Base-by-base conservation (phyloP, 2,113 vertebrate species). In the Mastomys coucha region DNA sequence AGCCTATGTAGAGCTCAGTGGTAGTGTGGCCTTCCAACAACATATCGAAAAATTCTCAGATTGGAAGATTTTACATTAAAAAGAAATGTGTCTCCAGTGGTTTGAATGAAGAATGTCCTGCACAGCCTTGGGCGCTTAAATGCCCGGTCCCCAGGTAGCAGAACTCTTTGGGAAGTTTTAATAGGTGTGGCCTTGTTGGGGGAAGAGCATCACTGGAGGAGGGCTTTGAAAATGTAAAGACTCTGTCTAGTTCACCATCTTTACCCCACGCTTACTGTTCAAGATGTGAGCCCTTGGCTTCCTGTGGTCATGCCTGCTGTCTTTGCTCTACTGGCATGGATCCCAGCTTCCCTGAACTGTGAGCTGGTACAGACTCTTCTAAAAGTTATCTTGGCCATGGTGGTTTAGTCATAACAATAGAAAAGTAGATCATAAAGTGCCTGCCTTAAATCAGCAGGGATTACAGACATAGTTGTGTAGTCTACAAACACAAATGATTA, bases 31-130 rank as follows among this genome's bases (percentile, higher is more conserved):
- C 78, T 36, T 53, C 33, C 58, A 72, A 65, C 39, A 45, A 76
- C 93, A 80, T 36, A 10, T 10, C 22, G 58, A 88, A 39, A 65
- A 85, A 39, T 93, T 89, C 63, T 94, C 89, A 67, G 75, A 89
- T 13, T 17, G 60, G 8, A 88, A 88, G 51, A 7, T 90, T 93
- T 56, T 45, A 63, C 92, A 14, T 31, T 76, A 76, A 67, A 85
- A 82, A 95, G 12, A 16, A 81, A 77, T 65, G n/a, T 28, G 58
- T 84, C 81, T 84, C 81, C 24, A 11, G 14, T 31, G 58, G 26
- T 65, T 85, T 85, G 24, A 84, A 65, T 42, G 39, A 85, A 8
- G 58, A 65, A 85, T 11, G 81, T 11, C 26, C 14, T 39, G 14
- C n/a, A 31, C 22, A 42, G 6, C 81, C 58, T 31, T 63, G 58